Evolutionary conservation across 1,140 invertebrate genomes (phyloP).

Genomic region (Aphidius ervi): DNA sequence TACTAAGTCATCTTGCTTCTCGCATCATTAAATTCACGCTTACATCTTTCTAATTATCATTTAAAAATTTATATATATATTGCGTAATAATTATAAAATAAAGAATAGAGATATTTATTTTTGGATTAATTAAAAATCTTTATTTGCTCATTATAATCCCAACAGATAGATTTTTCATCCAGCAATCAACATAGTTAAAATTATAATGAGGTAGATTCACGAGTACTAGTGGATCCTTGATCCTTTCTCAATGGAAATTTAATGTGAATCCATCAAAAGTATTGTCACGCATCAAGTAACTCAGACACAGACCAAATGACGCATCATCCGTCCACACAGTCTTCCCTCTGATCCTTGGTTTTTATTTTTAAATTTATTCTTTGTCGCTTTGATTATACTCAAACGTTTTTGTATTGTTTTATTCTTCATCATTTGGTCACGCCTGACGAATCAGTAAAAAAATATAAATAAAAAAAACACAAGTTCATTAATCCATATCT

Average conservation of each 20-base stretch:
- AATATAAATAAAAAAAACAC: too few relatives aligned
- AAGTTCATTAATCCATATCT: too few relatives aligned
- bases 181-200: conserved; percentile 6
- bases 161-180: not conserved
- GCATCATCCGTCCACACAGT: conserved; percentile 8
- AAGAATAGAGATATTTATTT: not conserved
- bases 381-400: not conserved
- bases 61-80: not conserved
- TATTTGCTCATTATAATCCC: too few relatives aligned
- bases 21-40: conserved; percentile 18
- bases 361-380: conserved; percentile 12
- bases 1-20: not conserved
- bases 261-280: conserved; percentile 6
- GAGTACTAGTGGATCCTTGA: conserved; percentile 4
- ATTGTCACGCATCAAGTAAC: conserved; percentile 17
- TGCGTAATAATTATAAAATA: not conserved
- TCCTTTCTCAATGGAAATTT: conserved; percentile 17
- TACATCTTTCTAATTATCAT: too few relatives aligned
- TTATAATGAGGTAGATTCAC: conserved; percentile 1
- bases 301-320: conserved; percentile 13
- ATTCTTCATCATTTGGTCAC: too few relatives aligned
- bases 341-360: conserved; percentile 5
- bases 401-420: too few relatives aligned
- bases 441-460: too few relatives aligned
- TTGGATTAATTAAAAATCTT: not conserved